Conservation (phyloP, 2,797 vertebrate species). For the Acrocephalus scirpaceus region DNA sequence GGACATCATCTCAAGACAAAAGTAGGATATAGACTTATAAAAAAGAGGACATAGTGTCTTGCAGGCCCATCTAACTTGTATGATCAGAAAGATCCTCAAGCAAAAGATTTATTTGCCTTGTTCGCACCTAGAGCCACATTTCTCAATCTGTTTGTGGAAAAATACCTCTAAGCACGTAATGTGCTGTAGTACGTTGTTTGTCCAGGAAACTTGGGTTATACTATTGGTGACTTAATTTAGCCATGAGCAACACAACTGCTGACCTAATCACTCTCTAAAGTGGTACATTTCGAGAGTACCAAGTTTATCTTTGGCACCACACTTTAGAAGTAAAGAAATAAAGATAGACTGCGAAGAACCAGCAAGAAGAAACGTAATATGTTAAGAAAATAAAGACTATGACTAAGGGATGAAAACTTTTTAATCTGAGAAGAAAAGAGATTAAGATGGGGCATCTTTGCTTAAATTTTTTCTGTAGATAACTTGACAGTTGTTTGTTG, state of each 20-base stretch:
- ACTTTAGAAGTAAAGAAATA: neutral
- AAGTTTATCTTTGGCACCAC: neutral
- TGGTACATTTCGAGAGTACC: neutral
- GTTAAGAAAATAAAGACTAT: neutral
- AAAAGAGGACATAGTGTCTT: neutral
- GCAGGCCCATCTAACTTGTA: neutral
- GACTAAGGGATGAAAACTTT: neutral
- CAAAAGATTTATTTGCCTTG: neutral
- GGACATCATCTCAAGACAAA: neutral
- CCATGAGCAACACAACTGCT: neutral
- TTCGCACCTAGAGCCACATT: neutral
- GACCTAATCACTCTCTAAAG: neutral
- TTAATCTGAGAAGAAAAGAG: neutral
- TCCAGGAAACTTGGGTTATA: neutral
- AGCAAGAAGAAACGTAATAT: neutral
- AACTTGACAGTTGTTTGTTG: neutral
- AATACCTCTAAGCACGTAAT: neutral
- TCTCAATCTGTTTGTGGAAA: neutral
- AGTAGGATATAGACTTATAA: neutral
- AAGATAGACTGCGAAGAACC: neutral
- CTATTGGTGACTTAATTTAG: constrained; percentile 9
- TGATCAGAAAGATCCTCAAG: neutral
- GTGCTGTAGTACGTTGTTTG: neutral
- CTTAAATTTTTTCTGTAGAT: neutral
- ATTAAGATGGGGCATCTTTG: neutral